Percentiles rank a stretch among this genome's conserved stretches.
phyloP scores from a whole-genome alignment of 2,888 invertebrate genomes.

The Dinocampus coccinellae region DNA sequence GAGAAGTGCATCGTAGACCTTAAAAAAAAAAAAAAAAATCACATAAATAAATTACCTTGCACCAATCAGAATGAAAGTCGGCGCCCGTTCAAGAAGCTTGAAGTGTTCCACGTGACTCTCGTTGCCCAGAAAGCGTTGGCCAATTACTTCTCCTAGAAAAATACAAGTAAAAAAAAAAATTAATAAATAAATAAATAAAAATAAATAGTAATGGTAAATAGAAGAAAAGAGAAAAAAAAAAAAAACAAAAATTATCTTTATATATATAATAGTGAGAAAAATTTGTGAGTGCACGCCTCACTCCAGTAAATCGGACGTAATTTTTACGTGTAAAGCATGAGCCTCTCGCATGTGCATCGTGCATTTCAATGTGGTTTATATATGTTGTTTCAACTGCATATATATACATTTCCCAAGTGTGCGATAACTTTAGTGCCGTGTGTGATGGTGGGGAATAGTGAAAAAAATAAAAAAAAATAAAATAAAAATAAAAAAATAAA shows the following conservation, averaged over 20 bases:
- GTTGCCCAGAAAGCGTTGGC: constrained; percentile 85
- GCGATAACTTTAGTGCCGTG: constrained; percentile 25
- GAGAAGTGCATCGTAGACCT: neutral
- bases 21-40: constrained; percentile 8
- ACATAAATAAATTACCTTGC: constrained; percentile 79
- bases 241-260: constrained; percentile 7
- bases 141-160: constrained; percentile 80
- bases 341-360: constrained; percentile 24
- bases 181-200: constrained; percentile 23
- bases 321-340: constrained; percentile 36
- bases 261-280: constrained; percentile 9
- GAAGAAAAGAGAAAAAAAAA: neutral
- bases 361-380: constrained; percentile 24
- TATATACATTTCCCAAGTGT: constrained; percentile 17
- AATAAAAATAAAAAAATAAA: neutral
- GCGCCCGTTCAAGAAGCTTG: constrained; percentile 89
- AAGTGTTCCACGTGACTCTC: constrained; percentile 86
- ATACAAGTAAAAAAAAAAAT: constrained; percentile 27
- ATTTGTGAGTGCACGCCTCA: constrained; percentile 27
- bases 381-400: neutral
- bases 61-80: constrained; percentile 88
- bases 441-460: neutral
- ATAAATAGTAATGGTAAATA: neutral
- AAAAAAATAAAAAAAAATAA: constrained; percentile 18
- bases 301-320: constrained; percentile 28